Evolutionary conservation across 2,797 vertebrate genomes (phyloP), one percentile per base, ranked within the genome.

Genomic region (Synanceia verrucosa): DNA sequence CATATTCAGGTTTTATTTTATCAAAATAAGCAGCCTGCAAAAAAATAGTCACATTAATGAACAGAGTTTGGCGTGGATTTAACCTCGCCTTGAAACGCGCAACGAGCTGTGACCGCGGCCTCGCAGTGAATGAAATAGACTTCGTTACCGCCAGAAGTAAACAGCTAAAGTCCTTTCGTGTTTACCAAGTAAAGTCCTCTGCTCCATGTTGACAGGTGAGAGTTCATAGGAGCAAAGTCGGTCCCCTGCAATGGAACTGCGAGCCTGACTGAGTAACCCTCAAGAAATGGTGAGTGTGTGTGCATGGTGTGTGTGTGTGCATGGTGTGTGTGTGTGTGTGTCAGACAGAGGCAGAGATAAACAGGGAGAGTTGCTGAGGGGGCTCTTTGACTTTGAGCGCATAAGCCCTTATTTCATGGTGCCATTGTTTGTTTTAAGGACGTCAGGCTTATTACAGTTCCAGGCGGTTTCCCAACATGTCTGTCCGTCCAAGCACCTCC

Each of bases 401-500:
- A 79, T 92, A 89, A 92, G 85, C 90, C 91, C 84, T 88, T 92
- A 91, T 91, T 93, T 91, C 90, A 91, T 89, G 89, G 87, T 89
- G 90, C 86, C 88, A 90, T 92, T 92, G 91, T 92, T 92, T 91
- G 89, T 90, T 92, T 91, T 91, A 90, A 90, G 89, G 90, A 91
- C 88, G 86, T 89, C 84, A 88, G 82, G 81, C 87, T 92, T 88
- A 91, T 90, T 91, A 81, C 87, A 88, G 88, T 92, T 89, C 81
- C 86, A 85, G 88, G 91, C 86, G 61, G 81, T 88, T 83, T 86
- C 86, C 86, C 81, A 80, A 86, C 83, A 76, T 91, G 85, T 91
- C 89, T 85, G 77, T 89, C 71, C 90, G 89, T 88, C 59, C 82
- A 69, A 89, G 89, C 89, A 91, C 86, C 92, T 93, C 88, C 83